A percentile compares a stretch with the other conserved stretches of the same genome.
Conservation (phyloP, 2,797 vertebrate genomes). For the Crypturellus tataupa region DNA sequence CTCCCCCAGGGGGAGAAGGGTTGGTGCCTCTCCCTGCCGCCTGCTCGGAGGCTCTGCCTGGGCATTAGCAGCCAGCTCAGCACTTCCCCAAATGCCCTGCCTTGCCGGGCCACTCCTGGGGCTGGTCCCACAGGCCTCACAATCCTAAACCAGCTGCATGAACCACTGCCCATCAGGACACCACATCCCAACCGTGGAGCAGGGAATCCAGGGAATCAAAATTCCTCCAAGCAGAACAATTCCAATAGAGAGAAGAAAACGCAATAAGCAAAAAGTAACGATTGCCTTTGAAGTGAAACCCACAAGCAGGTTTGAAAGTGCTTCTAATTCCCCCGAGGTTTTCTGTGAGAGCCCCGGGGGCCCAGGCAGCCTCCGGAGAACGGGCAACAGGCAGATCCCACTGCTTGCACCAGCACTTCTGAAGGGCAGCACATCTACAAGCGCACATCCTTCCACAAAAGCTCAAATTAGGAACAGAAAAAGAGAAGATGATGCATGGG, state of each 20-base stretch:
- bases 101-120: neutral
- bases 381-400: neutral
- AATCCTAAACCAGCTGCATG: neutral
- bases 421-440: neutral
- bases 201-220: neutral
- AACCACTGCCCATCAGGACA: neutral
- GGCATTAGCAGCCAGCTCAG: neutral
- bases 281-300: neutral
- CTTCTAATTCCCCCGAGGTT: neutral
- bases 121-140: neutral
- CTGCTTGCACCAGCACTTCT: neutral
- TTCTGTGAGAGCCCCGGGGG: neutral
- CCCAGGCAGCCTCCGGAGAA: neutral
- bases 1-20: neutral
- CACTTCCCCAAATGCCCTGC: fast-evolving
- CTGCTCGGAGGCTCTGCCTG: neutral
- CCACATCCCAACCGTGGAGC: neutral
- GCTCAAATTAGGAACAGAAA: neutral
- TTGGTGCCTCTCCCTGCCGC: neutral
- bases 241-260: neutral
- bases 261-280: neutral
- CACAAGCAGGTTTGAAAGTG: neutral
- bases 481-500: neutral
- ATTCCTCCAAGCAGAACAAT: neutral
- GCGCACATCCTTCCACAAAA: neutral